Evolutionary conservation across 2,113 vertebrate genomes (phyloP).

Genomic region (Tupaia tana): DNA sequence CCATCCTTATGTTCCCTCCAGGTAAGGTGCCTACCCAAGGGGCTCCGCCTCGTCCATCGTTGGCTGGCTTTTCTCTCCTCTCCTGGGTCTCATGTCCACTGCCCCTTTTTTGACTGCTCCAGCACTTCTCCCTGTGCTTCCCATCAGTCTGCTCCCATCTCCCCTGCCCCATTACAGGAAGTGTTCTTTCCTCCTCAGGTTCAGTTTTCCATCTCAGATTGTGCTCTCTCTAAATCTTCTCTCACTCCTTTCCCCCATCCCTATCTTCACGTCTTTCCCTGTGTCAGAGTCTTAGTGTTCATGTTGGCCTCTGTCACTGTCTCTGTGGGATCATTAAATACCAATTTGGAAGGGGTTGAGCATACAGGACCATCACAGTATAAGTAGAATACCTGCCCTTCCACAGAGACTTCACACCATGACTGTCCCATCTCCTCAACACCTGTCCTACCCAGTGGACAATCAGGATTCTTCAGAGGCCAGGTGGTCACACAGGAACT

Average conservation of each 20-base stretch:
- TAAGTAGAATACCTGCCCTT: background rate
- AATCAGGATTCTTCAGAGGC: background rate
- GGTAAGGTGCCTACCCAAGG: slow-evolving; percentile 82
- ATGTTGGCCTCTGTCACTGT: background rate
- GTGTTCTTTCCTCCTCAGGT: background rate
- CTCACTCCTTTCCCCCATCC: background rate
- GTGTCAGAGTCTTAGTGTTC: background rate
- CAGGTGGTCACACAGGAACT: background rate
- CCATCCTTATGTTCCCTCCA: slow-evolving; percentile 96
- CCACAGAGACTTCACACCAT: too few relatives aligned
- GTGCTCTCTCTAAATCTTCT: background rate
- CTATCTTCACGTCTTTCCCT: background rate
- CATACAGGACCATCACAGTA: background rate
- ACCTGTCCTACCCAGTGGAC: background rate
- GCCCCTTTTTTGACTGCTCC: background rate
- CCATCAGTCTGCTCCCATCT: background rate
- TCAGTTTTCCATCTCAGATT: background rate
- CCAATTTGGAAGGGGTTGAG: background rate
- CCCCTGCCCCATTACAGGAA: background rate
- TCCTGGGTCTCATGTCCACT: background rate
- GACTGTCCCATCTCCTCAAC: too few relatives aligned
- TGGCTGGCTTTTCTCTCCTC: background rate
- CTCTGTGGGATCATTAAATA: background rate
- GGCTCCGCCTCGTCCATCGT: background rate
- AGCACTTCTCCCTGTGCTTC: background rate